Conservation (phyloP, 2,113 vertebrate species). For the Heliornis fulica region DNA sequence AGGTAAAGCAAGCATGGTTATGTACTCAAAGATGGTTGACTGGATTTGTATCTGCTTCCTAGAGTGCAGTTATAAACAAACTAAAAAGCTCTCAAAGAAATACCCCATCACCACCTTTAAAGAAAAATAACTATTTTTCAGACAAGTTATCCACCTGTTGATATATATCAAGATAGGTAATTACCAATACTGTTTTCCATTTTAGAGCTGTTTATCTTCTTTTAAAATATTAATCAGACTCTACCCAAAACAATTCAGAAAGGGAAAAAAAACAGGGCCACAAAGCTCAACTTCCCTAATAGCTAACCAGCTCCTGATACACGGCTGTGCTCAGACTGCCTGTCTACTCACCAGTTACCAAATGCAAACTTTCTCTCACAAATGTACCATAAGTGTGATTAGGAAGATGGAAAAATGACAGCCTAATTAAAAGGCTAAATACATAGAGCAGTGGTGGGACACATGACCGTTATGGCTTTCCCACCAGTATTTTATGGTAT, state of each 20-base stretch:
- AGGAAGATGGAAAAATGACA: not conserved
- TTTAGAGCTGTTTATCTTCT: no score
- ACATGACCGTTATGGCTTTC: not conserved
- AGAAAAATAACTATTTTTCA: not conserved
- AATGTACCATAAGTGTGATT: not conserved
- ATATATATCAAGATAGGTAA: not conserved
- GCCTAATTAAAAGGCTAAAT: not conserved
- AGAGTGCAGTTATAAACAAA: not conserved
- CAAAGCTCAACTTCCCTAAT: not conserved
- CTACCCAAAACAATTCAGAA: not conserved
- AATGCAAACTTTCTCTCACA: fast-evolving
- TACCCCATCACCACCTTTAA: not conserved
- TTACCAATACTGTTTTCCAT: not conserved
- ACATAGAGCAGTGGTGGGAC: not conserved
- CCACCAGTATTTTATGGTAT: not conserved
- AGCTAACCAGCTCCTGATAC: not conserved
- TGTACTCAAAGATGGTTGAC: not conserved
- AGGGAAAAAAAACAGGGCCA: not conserved
- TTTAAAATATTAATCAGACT: not conserved
- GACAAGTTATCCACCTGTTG: not conserved
- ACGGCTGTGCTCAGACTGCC: fast-evolving
- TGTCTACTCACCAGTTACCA: not conserved
- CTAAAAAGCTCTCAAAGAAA: not conserved
- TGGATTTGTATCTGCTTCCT: not conserved
- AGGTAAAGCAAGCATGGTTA: not conserved